These are phyloP conservation scores for Acrossocheilus wenchowensis DNA, from an alignment of 2,797 vertebrate genomes.

Conservation along the genomic window DNA sequence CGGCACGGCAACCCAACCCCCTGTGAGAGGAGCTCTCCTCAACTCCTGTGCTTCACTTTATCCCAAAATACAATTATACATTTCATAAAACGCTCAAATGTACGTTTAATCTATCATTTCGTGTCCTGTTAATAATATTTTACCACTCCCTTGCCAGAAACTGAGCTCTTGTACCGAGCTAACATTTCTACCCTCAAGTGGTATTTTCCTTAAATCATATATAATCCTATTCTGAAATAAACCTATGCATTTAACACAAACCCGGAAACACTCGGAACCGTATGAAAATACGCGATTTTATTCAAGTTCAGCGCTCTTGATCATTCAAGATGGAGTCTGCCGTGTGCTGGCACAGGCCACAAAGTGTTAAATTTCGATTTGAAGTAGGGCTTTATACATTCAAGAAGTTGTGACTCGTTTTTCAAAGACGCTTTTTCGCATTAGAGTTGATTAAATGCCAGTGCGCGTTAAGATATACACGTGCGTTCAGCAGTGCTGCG, in stretches of 20 bases:
- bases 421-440: constrained; percentile 21
- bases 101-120: background rate
- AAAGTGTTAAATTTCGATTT: constrained; percentile 71
- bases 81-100: constrained; percentile 24
- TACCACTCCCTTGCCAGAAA: background rate
- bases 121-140: background rate
- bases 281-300: constrained; percentile 56
- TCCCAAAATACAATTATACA: constrained; percentile 22
- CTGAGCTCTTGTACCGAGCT: background rate
- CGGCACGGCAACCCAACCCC: constrained; percentile 66
- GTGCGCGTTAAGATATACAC: background rate
- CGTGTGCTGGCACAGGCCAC: constrained; percentile 70
- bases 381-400: constrained; percentile 52
- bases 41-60: constrained; percentile 35
- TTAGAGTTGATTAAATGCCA: background rate
- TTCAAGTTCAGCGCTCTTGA: constrained; percentile 65
- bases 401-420: constrained; percentile 40
- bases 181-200: background rate
- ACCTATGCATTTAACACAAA: background rate
- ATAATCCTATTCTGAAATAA: background rate
- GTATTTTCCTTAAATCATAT: background rate
- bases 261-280: background rate
- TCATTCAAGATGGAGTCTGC: constrained; percentile 83
- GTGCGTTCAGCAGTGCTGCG: background rate
- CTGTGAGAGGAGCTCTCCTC: constrained; percentile 50